Evolutionary conservation across 2,113 vertebrate genomes (phyloP).

Genomic region (Petromus typicus): DNA sequence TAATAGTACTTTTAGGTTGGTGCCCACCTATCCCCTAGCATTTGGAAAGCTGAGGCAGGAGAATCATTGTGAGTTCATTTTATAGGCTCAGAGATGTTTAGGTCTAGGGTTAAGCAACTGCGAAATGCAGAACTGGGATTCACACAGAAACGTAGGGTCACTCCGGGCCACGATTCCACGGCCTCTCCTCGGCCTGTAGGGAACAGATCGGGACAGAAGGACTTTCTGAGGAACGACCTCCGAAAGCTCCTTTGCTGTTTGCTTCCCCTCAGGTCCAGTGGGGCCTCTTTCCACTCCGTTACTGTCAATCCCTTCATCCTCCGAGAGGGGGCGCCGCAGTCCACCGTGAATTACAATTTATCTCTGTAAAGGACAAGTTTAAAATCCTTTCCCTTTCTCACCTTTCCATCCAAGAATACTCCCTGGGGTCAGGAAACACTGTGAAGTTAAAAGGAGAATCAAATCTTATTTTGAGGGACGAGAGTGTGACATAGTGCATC

Average conservation of each 20-base stretch:
- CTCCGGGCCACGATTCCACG: accelerated
- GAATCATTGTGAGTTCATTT: background rate
- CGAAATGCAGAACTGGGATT: background rate
- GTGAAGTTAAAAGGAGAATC: background rate
- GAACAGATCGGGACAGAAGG: accelerated
- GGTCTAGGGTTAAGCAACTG: background rate
- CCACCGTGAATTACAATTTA: background rate
- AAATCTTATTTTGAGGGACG: background rate
- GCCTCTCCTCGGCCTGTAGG: background rate
- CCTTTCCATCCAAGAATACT: background rate
- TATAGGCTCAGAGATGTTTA: background rate
- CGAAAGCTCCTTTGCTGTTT: background rate
- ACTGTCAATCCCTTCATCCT: background rate
- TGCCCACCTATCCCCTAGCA: background rate
- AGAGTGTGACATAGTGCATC: background rate
- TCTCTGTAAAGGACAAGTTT: background rate
- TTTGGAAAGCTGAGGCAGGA: background rate
- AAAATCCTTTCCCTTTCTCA: background rate
- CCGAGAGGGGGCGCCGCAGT: background rate
- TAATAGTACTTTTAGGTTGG: background rate
- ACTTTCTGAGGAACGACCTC: background rate
- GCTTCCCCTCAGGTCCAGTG: background rate
- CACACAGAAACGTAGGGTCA: background rate
- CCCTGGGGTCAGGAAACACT: background rate
- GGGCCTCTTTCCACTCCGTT: background rate